phyloP scores from a whole-genome alignment of 1,140 invertebrate species.

The Neomicropteryx cornuta region DNA sequence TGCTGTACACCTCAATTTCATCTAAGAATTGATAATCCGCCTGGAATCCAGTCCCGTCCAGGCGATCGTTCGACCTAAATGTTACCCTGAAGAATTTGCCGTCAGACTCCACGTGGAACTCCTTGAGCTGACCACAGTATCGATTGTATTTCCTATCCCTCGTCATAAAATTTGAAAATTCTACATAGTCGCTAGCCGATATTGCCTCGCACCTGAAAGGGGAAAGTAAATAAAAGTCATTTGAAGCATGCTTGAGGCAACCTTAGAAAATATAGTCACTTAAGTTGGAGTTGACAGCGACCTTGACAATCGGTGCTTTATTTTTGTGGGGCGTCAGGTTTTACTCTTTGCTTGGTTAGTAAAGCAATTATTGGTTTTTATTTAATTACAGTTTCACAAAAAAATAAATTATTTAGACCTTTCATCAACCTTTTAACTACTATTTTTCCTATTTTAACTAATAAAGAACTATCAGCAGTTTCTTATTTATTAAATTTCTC shows the following conservation, averaged over 20 bases:
- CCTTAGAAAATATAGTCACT: no score
- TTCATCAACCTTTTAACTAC: no score
- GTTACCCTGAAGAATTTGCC: conserved; percentile 88
- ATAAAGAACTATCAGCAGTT: no score
- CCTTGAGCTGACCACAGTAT: conserved; percentile 73
- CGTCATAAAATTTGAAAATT: conserved; percentile 88
- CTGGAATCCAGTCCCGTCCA: conserved; percentile 88
- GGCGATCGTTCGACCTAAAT: conserved; percentile 85
- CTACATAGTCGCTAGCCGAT: conserved; percentile 85
- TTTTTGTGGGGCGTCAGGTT: no score
- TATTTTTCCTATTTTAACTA: no score
- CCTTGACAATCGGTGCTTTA: no score
- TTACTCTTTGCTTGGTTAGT: no score
- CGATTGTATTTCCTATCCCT: conserved; percentile 74
- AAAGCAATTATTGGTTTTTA: no score
- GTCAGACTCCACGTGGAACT: conserved; percentile 77
- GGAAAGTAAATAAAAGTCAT: not conserved
- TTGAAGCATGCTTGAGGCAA: not conserved
- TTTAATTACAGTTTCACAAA: no score
- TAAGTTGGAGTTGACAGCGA: no score
- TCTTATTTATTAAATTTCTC: no score
- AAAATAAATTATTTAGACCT: no score
- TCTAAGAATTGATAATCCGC: conserved; percentile 74
- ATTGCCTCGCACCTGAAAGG: conserved; percentile 67
- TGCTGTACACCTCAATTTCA: conserved; percentile 34